Percentiles rank a stretch among this genome's conserved stretches.
Evolutionary conservation across 2,888 invertebrate species (phyloP).

Genomic region (Parnassius apollo): DNA sequence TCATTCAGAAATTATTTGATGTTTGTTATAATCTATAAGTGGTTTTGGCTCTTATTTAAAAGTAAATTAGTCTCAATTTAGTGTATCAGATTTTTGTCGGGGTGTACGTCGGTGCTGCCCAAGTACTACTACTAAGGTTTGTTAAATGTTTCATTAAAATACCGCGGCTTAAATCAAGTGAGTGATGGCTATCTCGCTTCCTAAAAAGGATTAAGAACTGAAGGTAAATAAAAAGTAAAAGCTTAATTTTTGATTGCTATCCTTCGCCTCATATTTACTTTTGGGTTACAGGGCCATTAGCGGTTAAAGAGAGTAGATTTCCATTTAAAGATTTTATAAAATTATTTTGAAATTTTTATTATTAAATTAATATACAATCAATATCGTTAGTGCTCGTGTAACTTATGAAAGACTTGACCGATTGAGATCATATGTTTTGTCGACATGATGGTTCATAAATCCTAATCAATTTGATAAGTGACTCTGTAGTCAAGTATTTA

Average conservation of each 20-base stretch:
- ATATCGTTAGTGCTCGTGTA: too few relatives aligned
- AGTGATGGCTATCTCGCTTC: constrained; percentile 32
- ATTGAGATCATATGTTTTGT: too few relatives aligned
- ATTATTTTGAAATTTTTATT: too few relatives aligned
- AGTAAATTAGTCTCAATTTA: constrained; percentile 2
- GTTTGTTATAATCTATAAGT: not conserved
- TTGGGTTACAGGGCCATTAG: not conserved
- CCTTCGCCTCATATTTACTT: not conserved
- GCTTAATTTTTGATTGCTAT: constrained; percentile 4
- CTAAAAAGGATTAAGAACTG: constrained; percentile 30
- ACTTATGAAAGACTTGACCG: too few relatives aligned
- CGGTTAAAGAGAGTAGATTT: too few relatives aligned
- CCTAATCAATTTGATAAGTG: too few relatives aligned
- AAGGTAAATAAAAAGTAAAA: constrained; percentile 12
- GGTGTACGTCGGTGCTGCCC: constrained; percentile 30
- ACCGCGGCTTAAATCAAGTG: constrained; percentile 40
- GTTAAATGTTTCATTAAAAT: constrained; percentile 72
- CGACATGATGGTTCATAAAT: too few relatives aligned
- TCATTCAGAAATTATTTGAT: constrained; percentile 1
- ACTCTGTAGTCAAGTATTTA: too few relatives aligned
- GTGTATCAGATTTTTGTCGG: constrained; percentile 9
- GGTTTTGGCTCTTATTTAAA: constrained; percentile 19
- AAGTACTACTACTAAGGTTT: constrained; percentile 47
- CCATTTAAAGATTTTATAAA: too few relatives aligned
- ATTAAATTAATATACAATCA: too few relatives aligned